A percentile compares a stretch with the other conserved stretches of the same genome.
Evolutionary conservation across 2,797 vertebrate species (phyloP).

Genomic region (Anas capensis): DNA sequence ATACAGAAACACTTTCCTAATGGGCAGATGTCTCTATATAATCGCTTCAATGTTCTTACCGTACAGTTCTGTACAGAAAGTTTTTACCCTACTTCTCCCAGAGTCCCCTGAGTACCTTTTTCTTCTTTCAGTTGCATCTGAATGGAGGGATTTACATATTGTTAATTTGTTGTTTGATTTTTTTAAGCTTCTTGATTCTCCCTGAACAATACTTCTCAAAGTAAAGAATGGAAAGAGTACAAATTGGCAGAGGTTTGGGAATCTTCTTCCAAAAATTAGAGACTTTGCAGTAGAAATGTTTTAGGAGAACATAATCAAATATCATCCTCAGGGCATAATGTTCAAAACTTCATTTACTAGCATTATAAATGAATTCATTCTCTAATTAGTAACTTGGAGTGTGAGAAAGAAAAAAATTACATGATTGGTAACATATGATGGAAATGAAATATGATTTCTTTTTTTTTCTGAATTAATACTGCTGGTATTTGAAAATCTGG

Average conservation of each 20-base stretch:
- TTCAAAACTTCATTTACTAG: slow-evolving; percentile 63
- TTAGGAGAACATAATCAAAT: slow-evolving; percentile 23
- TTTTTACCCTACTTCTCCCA: neutral
- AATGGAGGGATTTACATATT: slow-evolving; percentile 17
- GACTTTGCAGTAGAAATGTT: slow-evolving; percentile 10
- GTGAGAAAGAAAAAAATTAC: slow-evolving; percentile 45
- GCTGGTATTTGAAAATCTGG: slow-evolving; percentile 57
- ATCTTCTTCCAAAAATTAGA: slow-evolving; percentile 52
- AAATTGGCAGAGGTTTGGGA: slow-evolving; percentile 34
- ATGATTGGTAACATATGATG: slow-evolving; percentile 73
- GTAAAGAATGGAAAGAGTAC: slow-evolving; percentile 51
- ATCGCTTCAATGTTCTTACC: neutral
- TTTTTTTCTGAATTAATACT: slow-evolving; percentile 57
- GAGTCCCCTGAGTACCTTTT: neutral
- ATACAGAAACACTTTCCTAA: neutral
- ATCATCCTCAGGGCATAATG: slow-evolving; percentile 50
- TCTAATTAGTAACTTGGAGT: slow-evolving; percentile 76
- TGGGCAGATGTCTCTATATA: neutral
- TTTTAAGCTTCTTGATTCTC: slow-evolving; percentile 37
- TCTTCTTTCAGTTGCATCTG: neutral
- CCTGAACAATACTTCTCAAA: slow-evolving; percentile 41
- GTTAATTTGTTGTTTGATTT: neutral
- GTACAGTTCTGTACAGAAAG: neutral
- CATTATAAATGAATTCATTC: slow-evolving; percentile 61
- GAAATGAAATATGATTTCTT: slow-evolving; percentile 61